A percentile compares a stretch with the other conserved stretches of the same genome.
Evolutionary conservation across 2,888 invertebrate genomes (phyloP).

Genomic region (Deroplatys truncata): DNA sequence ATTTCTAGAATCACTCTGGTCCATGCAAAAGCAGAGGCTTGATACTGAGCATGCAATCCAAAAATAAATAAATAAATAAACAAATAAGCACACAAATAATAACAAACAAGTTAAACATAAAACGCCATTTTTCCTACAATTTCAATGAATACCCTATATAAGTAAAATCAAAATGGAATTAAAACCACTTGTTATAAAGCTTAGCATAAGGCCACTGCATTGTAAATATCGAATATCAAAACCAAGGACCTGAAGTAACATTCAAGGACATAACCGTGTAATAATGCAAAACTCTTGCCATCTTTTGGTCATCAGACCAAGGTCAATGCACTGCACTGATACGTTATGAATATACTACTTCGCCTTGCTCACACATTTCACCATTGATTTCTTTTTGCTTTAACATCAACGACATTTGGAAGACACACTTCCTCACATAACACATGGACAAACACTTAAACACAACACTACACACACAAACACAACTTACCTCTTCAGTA

Average conservation of each 20-base stretch:
- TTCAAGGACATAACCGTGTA: not conserved
- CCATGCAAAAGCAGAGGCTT: not conserved
- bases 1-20: not conserved
- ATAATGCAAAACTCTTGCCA: too few species aligned
- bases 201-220: too few species aligned
- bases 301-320: too few species aligned
- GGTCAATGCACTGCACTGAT: not conserved
- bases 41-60: not conserved
- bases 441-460: not conserved
- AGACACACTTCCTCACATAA: not conserved
- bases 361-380: not conserved
- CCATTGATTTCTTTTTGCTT: not conserved
- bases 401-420: too few species aligned
- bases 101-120: too few species aligned
- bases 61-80: too few species aligned
- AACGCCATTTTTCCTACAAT: too few species aligned
- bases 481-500: constrained; percentile 42
- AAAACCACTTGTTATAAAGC: too few species aligned
- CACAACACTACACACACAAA: not conserved
- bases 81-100: too few species aligned
- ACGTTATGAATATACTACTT: not conserved
- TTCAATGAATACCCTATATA: too few species aligned
- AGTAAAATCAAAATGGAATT: too few species aligned
- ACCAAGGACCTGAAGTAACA: not conserved
- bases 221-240: too few species aligned